Percentiles rank a stretch among this genome's conserved stretches.
Evolutionary conservation across 2,888 invertebrate genomes (phyloP).

Genomic region (Balanococcus diminutus): DNA sequence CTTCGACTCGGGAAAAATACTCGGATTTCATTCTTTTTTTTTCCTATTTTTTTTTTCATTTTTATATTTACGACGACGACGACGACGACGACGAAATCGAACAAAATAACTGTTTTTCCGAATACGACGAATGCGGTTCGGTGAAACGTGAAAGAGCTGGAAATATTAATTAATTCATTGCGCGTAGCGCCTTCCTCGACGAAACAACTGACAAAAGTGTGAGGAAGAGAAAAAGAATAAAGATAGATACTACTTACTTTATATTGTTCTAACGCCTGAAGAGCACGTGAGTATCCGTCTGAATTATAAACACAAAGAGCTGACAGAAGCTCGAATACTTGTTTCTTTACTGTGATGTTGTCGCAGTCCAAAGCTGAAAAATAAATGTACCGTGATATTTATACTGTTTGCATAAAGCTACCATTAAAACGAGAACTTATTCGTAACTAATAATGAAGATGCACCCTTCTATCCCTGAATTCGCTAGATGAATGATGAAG

Average conservation of each 20-base stretch:
- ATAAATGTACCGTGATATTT: constrained; percentile 20
- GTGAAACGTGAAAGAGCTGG: not conserved
- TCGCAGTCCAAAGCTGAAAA: constrained; percentile 81
- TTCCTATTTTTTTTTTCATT: constrained; percentile 40
- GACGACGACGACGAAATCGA: not conserved
- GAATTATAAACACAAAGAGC: constrained; percentile 92
- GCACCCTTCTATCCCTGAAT: no score
- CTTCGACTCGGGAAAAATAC: not conserved
- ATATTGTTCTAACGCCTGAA: constrained; percentile 89
- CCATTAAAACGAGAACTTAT: not conserved
- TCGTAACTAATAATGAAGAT: no score
- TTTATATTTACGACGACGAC: not conserved
- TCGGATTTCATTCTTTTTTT: constrained; percentile 35
- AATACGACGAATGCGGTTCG: not conserved
- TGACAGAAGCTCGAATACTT: constrained; percentile 93
- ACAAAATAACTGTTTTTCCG: not conserved
- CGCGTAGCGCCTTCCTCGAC: not conserved
- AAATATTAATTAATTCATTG: constrained; percentile 13
- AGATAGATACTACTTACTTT: constrained; percentile 70
- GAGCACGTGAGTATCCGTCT: constrained; percentile 84
- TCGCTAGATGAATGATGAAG: no score
- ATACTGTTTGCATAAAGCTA: constrained; percentile 23
- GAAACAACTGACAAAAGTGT: constrained; percentile 10
- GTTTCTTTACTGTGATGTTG: constrained; percentile 91
- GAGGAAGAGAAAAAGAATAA: constrained; percentile 38